These are phyloP conservation scores for Caenorhabditis sulstoni DNA, from an alignment of 2,888 invertebrate genomes.

Conservation along the genomic window DNA sequence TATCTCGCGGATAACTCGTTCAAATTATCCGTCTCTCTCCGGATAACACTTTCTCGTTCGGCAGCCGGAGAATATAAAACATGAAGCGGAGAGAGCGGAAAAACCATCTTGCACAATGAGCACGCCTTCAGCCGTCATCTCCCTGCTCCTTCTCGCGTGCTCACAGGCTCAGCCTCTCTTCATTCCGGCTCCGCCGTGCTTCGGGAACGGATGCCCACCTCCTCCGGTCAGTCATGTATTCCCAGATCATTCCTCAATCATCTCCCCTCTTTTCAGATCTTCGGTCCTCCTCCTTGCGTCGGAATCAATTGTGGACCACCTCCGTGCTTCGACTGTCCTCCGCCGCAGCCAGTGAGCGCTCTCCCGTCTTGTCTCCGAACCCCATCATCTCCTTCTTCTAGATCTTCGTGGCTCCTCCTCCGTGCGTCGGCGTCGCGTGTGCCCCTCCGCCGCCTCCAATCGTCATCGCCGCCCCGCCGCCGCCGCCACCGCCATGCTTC, in stretches of 20 bases:
- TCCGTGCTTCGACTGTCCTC: conserved; percentile 41
- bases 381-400: too few relatives aligned
- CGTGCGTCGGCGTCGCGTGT: conserved; percentile 18
- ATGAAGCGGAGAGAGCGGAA: conserved; percentile 14
- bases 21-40: conserved; percentile 36
- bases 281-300: conserved; percentile 42
- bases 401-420: conserved; percentile 10
- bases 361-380: too few relatives aligned
- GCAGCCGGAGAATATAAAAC: conserved; percentile 35
- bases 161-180: conserved; percentile 33
- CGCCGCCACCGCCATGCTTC: conserved; percentile 35
- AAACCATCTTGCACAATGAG: conserved; percentile 12
- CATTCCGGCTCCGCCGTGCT: conserved; percentile 42
- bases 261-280: conserved; percentile 22
- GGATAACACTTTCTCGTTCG: conserved; percentile 21
- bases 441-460: conserved; percentile 29
- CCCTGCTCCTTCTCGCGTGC: conserved; percentile 29
- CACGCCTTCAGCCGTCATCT: conserved; percentile 20
- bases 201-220: conserved; percentile 25
- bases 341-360: conserved; percentile 23
- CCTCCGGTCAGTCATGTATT: conserved; percentile 36
- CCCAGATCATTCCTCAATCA: conserved; percentile 23
- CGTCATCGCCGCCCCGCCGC: conserved; percentile 22
- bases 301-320: conserved; percentile 40
- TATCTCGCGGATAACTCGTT: conserved; percentile 42